phyloP scores from a whole-genome alignment of 2,888 invertebrate genomes.

The Kryphioiulus occultus region DNA sequence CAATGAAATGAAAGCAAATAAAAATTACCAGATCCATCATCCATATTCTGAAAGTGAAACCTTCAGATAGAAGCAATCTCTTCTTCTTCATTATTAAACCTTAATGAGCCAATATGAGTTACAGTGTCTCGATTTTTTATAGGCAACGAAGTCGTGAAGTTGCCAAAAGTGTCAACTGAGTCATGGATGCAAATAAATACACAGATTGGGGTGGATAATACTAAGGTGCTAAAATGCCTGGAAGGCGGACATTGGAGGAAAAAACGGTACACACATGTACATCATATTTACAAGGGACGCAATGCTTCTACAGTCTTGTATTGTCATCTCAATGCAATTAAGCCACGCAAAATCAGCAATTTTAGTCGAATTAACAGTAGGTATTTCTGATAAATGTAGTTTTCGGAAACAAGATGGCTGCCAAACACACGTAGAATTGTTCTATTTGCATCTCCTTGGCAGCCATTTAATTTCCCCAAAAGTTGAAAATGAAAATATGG shows the following conservation, averaged over 20 bases:
- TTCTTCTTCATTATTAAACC: background rate
- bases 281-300: constrained; percentile 37
- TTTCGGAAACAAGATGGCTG: too few species aligned
- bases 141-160: background rate
- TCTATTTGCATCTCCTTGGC: too few species aligned
- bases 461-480: too few species aligned
- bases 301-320: constrained; percentile 6
- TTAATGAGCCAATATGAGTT: background rate
- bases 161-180: background rate
- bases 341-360: background rate
- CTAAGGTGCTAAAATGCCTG: constrained; percentile 28
- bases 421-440: too few species aligned
- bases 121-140: background rate
- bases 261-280: constrained; percentile 40
- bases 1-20: too few species aligned
- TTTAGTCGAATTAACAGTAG: background rate
- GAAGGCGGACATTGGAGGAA: constrained; percentile 4
- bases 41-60: too few species aligned
- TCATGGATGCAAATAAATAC: constrained; percentile 10
- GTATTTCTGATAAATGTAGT: too few species aligned
- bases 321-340: background rate
- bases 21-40: too few species aligned
- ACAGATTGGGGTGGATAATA: constrained; percentile 1
- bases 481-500: too few species aligned
- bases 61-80: too few species aligned